Percentiles rank a stretch among this genome's conserved stretches.
Evolutionary conservation across 2,113 vertebrate genomes (phyloP).

Genomic region (Anser brachyrhynchus): DNA sequence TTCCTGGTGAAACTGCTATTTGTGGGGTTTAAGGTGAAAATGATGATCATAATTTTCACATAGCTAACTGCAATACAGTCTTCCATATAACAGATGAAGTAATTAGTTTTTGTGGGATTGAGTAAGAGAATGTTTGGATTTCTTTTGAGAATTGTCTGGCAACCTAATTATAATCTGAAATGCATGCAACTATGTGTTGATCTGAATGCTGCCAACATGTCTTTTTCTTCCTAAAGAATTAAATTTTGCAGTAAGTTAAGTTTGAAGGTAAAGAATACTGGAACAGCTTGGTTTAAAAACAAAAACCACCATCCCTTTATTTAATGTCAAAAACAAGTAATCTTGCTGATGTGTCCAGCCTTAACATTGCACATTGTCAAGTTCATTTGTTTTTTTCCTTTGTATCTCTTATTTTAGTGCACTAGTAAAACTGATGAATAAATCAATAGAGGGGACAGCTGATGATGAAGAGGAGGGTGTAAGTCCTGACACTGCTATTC

Average conservation of each 20-base stretch:
- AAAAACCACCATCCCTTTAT: background rate
- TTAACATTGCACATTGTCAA: background rate
- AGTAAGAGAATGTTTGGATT: conserved; percentile 38
- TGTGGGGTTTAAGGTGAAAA: background rate
- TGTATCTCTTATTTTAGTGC: conserved; percentile 80
- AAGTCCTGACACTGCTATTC: conserved; percentile 96
- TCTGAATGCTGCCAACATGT: background rate
- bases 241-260: background rate
- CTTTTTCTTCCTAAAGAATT: background rate
- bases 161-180: conserved; percentile 34
- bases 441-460: conserved; percentile 96
- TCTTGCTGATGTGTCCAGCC: background rate
- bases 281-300: background rate
- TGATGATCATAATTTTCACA: background rate
- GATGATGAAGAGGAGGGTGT: conserved; percentile 99
- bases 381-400: background rate
- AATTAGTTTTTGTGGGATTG: conserved; percentile 20
- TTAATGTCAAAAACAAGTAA: background rate
- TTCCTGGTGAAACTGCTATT: background rate
- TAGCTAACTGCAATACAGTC: background rate
- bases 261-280: background rate
- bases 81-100: background rate
- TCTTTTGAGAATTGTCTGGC: conserved; percentile 38
- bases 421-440: conserved; percentile 97
- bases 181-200: background rate